These are phyloP conservation scores for Tachystola acroxantha DNA, from an alignment of 2,888 invertebrate genomes.

Conservation along the genomic window DNA sequence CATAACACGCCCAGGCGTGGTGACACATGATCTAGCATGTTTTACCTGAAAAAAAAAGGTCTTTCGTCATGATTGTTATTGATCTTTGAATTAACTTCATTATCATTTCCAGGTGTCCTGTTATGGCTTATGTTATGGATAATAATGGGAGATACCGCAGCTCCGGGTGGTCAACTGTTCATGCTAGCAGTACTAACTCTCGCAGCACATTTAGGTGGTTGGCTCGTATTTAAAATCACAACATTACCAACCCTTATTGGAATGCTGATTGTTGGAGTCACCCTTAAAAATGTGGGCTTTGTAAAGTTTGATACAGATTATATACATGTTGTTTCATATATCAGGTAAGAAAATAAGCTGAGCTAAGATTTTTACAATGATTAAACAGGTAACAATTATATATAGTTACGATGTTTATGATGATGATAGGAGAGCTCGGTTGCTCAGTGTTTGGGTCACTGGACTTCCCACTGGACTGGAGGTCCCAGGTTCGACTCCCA, in stretches of 20 bases:
- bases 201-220: conserved; percentile 86
- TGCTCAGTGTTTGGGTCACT: too few relatives aligned
- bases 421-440: too few relatives aligned
- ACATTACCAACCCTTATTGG: conserved; percentile 88
- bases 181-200: conserved; percentile 82
- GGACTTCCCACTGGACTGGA: too few relatives aligned
- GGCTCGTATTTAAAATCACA: conserved; percentile 80
- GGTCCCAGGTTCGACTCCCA: too few relatives aligned
- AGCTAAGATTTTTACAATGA: too few relatives aligned
- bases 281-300: conserved; percentile 80
- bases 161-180: conserved; percentile 84
- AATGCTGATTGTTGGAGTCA: conserved; percentile 85
- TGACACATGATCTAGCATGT: too few relatives aligned
- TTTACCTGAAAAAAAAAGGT: too few relatives aligned
- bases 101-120: conserved; percentile 68
- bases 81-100: too few relatives aligned
- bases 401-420: too few relatives aligned
- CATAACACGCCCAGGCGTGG: too few relatives aligned
- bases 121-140: conserved; percentile 83
- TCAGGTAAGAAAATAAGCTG: conserved; percentile 63
- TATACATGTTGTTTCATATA: conserved; percentile 75
- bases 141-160: conserved; percentile 82
- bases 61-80: too few relatives aligned
- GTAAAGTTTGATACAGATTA: conserved; percentile 81
- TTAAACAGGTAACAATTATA: too few relatives aligned